Base-by-base conservation (phyloP, 1,140 invertebrate genomes). In the Hypsibius dujardini region DNA sequence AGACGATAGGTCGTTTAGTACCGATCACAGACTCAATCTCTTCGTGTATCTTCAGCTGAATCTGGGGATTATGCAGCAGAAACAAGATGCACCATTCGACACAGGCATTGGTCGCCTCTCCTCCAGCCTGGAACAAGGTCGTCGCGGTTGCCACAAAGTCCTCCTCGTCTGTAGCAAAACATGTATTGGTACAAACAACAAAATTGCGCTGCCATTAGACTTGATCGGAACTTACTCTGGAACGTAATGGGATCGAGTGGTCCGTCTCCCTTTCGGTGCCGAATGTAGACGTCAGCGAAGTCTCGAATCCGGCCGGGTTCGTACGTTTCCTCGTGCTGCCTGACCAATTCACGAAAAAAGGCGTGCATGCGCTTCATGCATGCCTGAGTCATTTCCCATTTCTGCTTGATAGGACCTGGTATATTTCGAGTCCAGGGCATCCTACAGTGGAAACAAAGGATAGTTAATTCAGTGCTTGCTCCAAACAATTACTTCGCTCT, bases 1-100 rank as follows among this genome's bases (percentile, higher is more conserved):
- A 56, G n/a, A 7, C 50, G n/a, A 56, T n/a, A 56, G n/a, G 59
- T 2, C 72, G 70, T 1, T 75, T 72, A 14, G 28, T 14, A n/a
- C 72, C 72, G 62, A 75, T 67, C 14, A 70, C 71, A 15, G 50
- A 7, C 59, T 73, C 70, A 3, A 75, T 74, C 56, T 75, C 75
- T n/a, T 70, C 69, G 1, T 73, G 74, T 1, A 76, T 46, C 46
- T 69, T 72, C 7, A 46, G 59, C 62, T 76, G 75, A 2, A 74
- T 70, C 12, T 76, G 70, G 28, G 73, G 75, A 71, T 77, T 1
- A 42, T 73, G 69, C 2, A 7, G n/a, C 50, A 56, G 7, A 7
- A 56, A n/a, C 50, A 56, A 56, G 7, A 56, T 56, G 7, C 7
- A n/a, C 50, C 50, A 56, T 56, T 56, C 7, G 7, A 56, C 7